Conservation (phyloP, 1,140 invertebrate species). For the Sipha flava region DNA sequence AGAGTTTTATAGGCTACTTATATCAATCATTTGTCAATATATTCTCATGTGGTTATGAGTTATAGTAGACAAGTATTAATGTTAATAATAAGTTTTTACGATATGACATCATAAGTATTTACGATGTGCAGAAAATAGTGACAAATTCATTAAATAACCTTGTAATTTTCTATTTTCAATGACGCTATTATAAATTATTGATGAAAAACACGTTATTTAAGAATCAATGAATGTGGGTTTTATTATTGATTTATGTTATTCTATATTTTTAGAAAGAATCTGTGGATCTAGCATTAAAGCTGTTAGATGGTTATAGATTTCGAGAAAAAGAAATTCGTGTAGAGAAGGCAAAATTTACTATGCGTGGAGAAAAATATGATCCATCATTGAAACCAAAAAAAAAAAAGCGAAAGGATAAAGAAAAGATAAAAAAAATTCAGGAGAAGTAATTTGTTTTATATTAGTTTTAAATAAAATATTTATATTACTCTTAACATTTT, state of each 20-base stretch:
- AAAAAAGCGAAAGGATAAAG: constrained; percentile 79
- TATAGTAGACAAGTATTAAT: too few species aligned
- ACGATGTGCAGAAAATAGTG: not conserved
- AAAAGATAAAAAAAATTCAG: constrained; percentile 86
- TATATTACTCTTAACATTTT: not conserved
- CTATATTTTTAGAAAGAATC: constrained; percentile 68
- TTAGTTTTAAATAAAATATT: not conserved
- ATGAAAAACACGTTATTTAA: not conserved
- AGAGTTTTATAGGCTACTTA: too few species aligned
- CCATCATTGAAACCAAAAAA: constrained; percentile 87
- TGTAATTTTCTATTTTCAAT: not conserved
- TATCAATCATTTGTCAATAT: too few species aligned
- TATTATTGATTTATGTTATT: not conserved
- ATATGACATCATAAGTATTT: not conserved
- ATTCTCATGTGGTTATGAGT: too few species aligned
- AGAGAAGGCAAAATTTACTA: constrained; percentile 86
- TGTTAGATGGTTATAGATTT: constrained; percentile 80
- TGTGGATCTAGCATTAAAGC: constrained; percentile 81
- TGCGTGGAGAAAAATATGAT: constrained; percentile 87
- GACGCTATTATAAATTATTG: not conserved
- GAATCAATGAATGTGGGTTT: not conserved
- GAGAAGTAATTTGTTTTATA: constrained; percentile 61
- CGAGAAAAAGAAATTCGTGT: constrained; percentile 75
- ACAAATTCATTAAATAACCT: not conserved
- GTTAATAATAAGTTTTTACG: not conserved